A percentile compares a stretch with the other conserved stretches of the same genome.
These are phyloP conservation scores for Drosophila limbata DNA, from an alignment of 2,888 invertebrate genomes.

Conservation along the genomic window DNA sequence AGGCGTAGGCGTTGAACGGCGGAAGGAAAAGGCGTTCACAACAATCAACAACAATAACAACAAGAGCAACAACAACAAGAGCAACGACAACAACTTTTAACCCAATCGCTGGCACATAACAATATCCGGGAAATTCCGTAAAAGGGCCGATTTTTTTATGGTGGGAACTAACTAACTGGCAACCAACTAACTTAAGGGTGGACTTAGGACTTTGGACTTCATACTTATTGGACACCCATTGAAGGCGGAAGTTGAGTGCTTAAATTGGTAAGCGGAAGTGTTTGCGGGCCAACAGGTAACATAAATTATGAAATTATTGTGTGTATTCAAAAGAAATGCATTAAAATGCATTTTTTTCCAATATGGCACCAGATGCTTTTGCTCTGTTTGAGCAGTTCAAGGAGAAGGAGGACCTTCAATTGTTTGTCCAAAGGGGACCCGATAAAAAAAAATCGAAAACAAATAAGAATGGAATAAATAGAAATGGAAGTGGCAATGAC, in stretches of 20 bases:
- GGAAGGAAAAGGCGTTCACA: conserved; percentile 80
- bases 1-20: conserved; percentile 63
- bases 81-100: not conserved
- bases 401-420: conserved; percentile 18
- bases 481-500: conserved; percentile 56
- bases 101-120: conserved; percentile 56
- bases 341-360: conserved; percentile 5
- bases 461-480: conserved; percentile 60
- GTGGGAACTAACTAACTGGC: conserved; percentile 62
- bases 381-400: not conserved
- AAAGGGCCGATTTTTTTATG: conserved; percentile 47
- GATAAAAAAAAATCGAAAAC: conserved; percentile 41
- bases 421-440: conserved; percentile 27
- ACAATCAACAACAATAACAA: conserved; percentile 26
- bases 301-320: conserved; percentile 35
- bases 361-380: conserved; percentile 45
- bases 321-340: conserved; percentile 6
- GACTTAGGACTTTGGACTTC: conserved; percentile 46
- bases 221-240: conserved; percentile 56
- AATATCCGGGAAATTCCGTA: conserved; percentile 79
- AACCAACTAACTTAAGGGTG: conserved; percentile 35
- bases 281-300: conserved; percentile 52
- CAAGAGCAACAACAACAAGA: not conserved
- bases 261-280: conserved; percentile 63
- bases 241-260: conserved; percentile 67